Evolutionary conservation across 2,888 invertebrate species (phyloP), one percentile per base, ranked within the genome.

Genomic region (Phyllotreta striolata): DNA sequence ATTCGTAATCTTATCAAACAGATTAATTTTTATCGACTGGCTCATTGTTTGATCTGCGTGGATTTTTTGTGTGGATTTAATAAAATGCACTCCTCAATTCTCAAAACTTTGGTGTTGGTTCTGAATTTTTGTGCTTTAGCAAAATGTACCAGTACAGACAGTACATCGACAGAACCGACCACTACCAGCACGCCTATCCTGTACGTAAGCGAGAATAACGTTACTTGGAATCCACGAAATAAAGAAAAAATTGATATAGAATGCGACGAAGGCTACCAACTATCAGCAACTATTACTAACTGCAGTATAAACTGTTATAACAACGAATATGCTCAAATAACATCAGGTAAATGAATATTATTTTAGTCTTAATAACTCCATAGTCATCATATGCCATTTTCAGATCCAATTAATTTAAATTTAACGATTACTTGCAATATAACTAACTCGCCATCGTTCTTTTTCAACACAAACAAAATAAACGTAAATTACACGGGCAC

Each of bases 191-290:
- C 39, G 34, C 41, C 59, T n/a, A 34, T 40, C 9, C 35, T 34
- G 3, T 41, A 9, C 37, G 8, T 59, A 35, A 43, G 47, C 37
- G 10, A 7, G 51, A 51, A 38, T 10, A 59, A 59, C 43, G 37
- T 56, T n/a, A 57, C 54, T 41, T 67, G 67, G 67, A 14, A 56
- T 7, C 63, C 67, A 51, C 41, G 24, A 24, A 55, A 44, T 24
- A 35, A 7, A 7, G 35, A 58, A 12, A 12, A 55, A n/a, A 13
- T 66, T 4, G 52, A 58, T 3, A 40, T 67, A 40, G 38, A 63
- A 59, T 68, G 69, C 6, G 71, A 66, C 4, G 57, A 58, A 41
- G 71, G 72, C 10, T 71, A 68, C 44, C 68, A 72, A 66, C 70
- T 71, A 39, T 54, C 63, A 61, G 64, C 67, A 4, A 66, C 66